Conservation (phyloP, 2,797 vertebrate species). For the Gallinago stenura region DNA sequence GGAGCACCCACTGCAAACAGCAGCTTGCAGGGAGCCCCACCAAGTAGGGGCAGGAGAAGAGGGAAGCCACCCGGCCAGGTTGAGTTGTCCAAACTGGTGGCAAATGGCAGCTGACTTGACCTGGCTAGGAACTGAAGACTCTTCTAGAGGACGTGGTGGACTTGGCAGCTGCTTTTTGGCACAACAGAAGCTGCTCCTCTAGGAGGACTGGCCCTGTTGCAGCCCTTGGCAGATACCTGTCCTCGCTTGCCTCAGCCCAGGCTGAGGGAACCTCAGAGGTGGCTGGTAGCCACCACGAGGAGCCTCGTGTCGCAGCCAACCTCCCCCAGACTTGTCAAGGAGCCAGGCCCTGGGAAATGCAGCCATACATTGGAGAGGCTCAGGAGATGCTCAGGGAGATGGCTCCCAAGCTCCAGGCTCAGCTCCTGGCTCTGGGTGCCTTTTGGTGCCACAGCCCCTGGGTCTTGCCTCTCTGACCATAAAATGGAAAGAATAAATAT, state of each 20-base stretch:
- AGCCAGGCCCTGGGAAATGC: neutral
- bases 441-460: neutral
- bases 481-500: neutral
- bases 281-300: neutral
- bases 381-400: neutral
- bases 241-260: accelerated
- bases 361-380: neutral
- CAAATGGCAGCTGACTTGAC: neutral
- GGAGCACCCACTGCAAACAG: neutral
- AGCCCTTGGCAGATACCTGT: neutral
- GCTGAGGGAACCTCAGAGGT: neutral
- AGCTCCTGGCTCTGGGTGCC: neutral
- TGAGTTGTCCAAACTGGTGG: neutral
- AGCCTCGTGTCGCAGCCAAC: accelerated
- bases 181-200: neutral
- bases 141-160: neutral
- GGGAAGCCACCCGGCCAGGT: neutral
- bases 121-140: neutral
- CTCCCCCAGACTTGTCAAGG: neutral
- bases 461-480: neutral
- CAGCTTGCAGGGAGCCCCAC: neutral
- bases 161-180: accelerated
- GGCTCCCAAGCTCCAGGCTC: neutral
- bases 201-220: neutral
- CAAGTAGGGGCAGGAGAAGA: neutral